phyloP scores from a whole-genome alignment of 2,113 vertebrate genomes.

The Thinocorus orbignyianus region DNA sequence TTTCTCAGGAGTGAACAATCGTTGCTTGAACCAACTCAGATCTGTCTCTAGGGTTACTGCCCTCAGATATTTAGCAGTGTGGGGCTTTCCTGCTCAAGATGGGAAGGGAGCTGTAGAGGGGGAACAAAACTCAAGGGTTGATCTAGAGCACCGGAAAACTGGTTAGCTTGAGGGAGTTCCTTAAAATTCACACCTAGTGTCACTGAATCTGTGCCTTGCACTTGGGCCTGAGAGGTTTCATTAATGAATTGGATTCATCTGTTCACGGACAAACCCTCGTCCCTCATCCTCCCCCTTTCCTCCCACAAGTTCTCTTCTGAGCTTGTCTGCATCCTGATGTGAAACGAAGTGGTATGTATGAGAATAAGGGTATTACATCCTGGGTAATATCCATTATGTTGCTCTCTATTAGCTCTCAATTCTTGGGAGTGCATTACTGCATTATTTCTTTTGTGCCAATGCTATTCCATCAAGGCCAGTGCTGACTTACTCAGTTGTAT shows the following conservation, averaged over 20 bases:
- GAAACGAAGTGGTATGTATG: constrained; percentile 11
- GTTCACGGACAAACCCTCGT: background rate
- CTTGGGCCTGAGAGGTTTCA: background rate
- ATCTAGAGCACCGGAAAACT: background rate
- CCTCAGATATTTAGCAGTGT: background rate
- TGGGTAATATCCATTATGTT: constrained; percentile 36
- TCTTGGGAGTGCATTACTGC: constrained; percentile 31
- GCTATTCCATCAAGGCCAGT: constrained; percentile 32
- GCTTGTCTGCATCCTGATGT: background rate
- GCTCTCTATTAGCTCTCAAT: constrained; percentile 41
- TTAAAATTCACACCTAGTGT: background rate
- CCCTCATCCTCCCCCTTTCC: background rate
- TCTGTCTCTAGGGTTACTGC: background rate
- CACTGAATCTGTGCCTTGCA: background rate
- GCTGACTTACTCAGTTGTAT: constrained; percentile 19
- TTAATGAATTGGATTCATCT: background rate
- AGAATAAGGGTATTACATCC: constrained; percentile 37
- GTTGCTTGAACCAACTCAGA: background rate
- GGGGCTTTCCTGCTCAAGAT: background rate
- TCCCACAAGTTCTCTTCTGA: constrained; percentile 7
- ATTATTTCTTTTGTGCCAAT: constrained; percentile 33
- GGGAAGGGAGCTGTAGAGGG: background rate
- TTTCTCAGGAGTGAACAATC: background rate
- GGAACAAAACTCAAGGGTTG: background rate
- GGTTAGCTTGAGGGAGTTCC: background rate